Conservation (phyloP, 2,888 invertebrate genomes). For the Laspeyria flexula region DNA sequence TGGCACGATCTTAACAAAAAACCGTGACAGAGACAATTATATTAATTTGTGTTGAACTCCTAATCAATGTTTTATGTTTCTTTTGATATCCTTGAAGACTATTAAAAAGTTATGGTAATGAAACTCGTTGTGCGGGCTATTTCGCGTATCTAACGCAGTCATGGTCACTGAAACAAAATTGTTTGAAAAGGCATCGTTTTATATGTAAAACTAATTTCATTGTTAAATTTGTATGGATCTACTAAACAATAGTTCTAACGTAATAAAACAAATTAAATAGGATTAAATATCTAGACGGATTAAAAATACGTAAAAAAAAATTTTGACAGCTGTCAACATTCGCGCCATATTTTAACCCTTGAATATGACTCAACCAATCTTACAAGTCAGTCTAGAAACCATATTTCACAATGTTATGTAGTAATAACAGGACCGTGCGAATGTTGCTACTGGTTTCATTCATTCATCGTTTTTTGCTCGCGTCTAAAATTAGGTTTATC, state of each 20-base stretch:
- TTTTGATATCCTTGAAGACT: slow-evolving; percentile 12
- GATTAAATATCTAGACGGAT: no score
- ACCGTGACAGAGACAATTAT: slow-evolving; percentile 6
- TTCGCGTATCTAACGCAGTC: slow-evolving; percentile 14
- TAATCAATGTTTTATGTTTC: slow-evolving; percentile 10
- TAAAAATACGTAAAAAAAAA: no score
- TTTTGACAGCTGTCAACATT: no score
- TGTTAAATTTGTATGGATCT: background rate
- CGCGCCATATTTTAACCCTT: slow-evolving; percentile 8
- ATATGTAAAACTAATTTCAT: slow-evolving; percentile 4
- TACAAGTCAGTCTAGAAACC: slow-evolving; percentile 15
- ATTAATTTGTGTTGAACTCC: slow-evolving; percentile 1
- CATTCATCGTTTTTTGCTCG: slow-evolving; percentile 24
- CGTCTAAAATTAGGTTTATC: slow-evolving; percentile 38
- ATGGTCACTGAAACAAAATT: slow-evolving; percentile 13
- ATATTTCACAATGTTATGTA: slow-evolving; percentile 41
- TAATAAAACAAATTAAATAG: no score
- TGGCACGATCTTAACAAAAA: slow-evolving; percentile 1
- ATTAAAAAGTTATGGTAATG: slow-evolving; percentile 19
- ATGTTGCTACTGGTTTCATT: slow-evolving; percentile 30
- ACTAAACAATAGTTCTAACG: no score
- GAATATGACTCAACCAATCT: slow-evolving; percentile 14
- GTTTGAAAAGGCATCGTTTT: background rate
- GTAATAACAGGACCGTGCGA: slow-evolving; percentile 40
- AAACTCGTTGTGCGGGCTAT: slow-evolving; percentile 9